phyloP scores from a whole-genome alignment of 2,888 invertebrate genomes.

The Stegana nigrithorax region DNA sequence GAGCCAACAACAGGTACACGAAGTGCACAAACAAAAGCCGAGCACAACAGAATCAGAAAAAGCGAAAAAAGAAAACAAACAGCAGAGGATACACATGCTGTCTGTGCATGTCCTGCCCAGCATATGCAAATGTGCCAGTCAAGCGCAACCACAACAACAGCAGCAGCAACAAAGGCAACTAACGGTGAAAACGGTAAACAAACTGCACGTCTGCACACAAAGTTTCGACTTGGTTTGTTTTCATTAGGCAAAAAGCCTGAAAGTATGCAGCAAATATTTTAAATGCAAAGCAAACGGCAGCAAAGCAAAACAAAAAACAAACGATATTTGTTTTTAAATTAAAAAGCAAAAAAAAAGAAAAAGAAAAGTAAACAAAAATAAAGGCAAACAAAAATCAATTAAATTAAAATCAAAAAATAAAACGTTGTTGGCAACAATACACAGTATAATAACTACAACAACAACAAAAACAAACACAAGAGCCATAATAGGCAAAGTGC shows the following conservation, averaged over 20 bases:
- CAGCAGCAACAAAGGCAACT: conserved; percentile 25
- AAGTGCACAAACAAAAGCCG: background rate
- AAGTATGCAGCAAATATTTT: conserved; percentile 22
- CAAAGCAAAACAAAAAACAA: background rate
- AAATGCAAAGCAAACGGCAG: conserved; percentile 11
- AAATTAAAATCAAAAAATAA: background rate
- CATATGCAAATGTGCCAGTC: conserved; percentile 9
- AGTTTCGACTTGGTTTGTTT: background rate
- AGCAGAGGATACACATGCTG: conserved; percentile 27
- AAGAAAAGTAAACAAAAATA: no score
- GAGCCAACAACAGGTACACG: conserved; percentile 4
- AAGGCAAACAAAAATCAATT: background rate
- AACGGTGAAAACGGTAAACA: conserved; percentile 16
- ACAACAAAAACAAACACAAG: conserved; percentile 20
- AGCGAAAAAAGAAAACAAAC: background rate
- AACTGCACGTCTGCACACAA: conserved; percentile 15
- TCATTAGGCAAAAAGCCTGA: background rate
- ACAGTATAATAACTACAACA: no score
- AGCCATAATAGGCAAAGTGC: conserved; percentile 9
- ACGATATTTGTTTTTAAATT: background rate
- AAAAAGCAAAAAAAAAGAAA: background rate
- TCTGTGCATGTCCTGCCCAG: conserved; percentile 27
- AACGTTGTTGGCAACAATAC: conserved; percentile 7
- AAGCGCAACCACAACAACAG: conserved; percentile 14
- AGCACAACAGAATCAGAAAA: background rate